Evolutionary conservation across 1,140 invertebrate genomes (phyloP).

Genomic region (Radopholus similis): DNA sequence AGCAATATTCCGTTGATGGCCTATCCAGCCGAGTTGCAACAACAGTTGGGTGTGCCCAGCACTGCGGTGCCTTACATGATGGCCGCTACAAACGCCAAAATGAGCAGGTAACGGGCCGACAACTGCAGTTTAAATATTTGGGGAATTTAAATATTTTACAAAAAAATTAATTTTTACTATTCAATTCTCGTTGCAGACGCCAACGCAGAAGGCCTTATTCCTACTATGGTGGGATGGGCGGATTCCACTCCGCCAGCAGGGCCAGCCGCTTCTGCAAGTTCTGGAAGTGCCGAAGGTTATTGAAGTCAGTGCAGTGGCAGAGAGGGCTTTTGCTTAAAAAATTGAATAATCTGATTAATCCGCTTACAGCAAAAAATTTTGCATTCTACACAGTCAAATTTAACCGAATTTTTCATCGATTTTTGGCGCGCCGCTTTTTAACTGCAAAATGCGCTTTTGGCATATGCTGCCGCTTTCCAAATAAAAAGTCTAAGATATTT

Average conservation of each 20-base stretch:
- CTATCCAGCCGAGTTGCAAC: not conserved
- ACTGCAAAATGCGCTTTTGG: no score
- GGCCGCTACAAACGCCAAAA: no score
- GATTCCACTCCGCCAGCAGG: not conserved
- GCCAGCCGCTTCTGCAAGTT: not conserved
- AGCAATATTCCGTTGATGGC: constrained; percentile 2
- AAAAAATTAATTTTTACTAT: constrained; percentile 3
- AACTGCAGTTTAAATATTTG: no score
- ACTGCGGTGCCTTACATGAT: constrained; percentile 7
- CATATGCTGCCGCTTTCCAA: no score
- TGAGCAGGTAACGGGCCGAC: no score
- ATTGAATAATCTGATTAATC: not conserved
- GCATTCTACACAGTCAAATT: no score
- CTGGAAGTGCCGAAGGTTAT: not conserved
- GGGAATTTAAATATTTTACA: not conserved
- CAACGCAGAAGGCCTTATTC: constrained; percentile 14
- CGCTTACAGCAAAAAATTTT: not conserved
- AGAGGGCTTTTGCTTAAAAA: not conserved
- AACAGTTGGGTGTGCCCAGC: constrained; percentile 4
- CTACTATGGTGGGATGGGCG: constrained; percentile 18
- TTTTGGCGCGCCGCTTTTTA: no score
- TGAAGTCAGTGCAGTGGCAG: not conserved
- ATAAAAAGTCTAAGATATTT: no score
- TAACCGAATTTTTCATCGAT: no score
- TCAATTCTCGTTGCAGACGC: not conserved